phyloP scores from a whole-genome alignment of 1,140 invertebrate species.

The Rhopalosiphum padi region DNA sequence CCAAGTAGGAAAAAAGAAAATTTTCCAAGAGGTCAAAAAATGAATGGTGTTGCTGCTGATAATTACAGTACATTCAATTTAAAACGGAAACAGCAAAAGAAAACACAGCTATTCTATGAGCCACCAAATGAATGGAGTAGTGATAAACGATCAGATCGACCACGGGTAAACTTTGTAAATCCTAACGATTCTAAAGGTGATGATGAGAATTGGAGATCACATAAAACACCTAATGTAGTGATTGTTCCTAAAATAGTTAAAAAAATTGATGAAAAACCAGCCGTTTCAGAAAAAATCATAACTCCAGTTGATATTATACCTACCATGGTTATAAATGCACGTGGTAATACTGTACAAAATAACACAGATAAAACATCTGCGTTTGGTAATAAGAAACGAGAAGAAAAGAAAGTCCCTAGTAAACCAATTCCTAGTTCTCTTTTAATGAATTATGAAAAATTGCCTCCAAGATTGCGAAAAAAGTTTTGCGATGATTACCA shows the following conservation, averaged over 20 bases:
- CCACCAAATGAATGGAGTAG: conserved; percentile 51
- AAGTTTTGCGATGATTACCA: conserved; percentile 67
- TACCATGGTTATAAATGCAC: conserved; percentile 60
- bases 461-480: conserved; percentile 67
- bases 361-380: conserved; percentile 18
- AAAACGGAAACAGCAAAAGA: conserved; percentile 47
- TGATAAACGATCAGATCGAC: conserved; percentile 45
- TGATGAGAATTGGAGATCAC: conserved; percentile 64
- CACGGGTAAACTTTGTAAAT: conserved; percentile 54
- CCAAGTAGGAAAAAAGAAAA: conserved; percentile 53
- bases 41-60: conserved; percentile 38
- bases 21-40: conserved; percentile 41
- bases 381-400: conserved; percentile 20
- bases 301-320: conserved; percentile 64
- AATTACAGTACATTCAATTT: conserved; percentile 55
- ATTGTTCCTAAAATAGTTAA: conserved; percentile 65
- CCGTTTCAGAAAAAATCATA: conserved; percentile 65
- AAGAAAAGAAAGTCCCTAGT: conserved; percentile 61
- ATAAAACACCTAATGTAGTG: conserved; percentile 67
- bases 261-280: conserved; percentile 67
- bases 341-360: conserved; percentile 15
- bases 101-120: conserved; percentile 48
- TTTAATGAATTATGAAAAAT: conserved; percentile 63
- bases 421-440: conserved; percentile 60
- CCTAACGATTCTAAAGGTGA: conserved; percentile 62